Conservation (phyloP, 2,888 invertebrate genomes). For the Eurois occulta region DNA sequence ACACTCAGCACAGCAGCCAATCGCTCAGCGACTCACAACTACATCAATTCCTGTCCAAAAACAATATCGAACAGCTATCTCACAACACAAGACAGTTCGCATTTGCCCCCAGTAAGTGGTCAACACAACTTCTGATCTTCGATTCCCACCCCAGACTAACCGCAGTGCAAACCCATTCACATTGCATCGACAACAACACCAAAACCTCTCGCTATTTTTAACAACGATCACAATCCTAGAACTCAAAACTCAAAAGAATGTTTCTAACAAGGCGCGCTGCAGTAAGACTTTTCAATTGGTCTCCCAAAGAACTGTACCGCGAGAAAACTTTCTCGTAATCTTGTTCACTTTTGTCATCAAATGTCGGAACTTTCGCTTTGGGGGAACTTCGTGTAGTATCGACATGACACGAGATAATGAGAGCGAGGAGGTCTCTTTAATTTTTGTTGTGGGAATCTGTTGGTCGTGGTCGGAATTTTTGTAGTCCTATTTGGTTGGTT, state of each 20-base stretch:
- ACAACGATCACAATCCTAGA: constrained; percentile 42
- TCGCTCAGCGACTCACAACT: background rate
- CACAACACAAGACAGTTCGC: background rate
- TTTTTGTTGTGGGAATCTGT: constrained; percentile 31
- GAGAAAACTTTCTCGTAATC: constrained; percentile 60
- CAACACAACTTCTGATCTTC: background rate
- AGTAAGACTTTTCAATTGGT: constrained; percentile 64
- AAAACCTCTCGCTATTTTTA: constrained; percentile 28
- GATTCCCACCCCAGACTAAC: too few species aligned
- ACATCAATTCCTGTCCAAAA: background rate
- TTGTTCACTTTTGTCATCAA: constrained; percentile 67
- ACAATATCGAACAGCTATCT: background rate
- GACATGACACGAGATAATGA: constrained; percentile 61
- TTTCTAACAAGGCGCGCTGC: constrained; percentile 61
- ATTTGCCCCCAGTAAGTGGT: background rate
- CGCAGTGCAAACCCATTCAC: background rate
- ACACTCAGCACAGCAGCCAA: background rate
- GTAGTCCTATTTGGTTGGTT: background rate
- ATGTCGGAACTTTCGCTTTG: constrained; percentile 62
- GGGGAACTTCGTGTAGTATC: constrained; percentile 55
- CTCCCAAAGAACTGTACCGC: constrained; percentile 50
- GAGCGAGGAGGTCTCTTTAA: constrained; percentile 31
- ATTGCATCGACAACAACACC: constrained; percentile 26
- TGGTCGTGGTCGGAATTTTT: constrained; percentile 12
- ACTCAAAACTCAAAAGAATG: constrained; percentile 49